These are phyloP conservation scores for Bubo scandiacus DNA, from an alignment of 2,113 vertebrate species.

Conservation along the genomic window DNA sequence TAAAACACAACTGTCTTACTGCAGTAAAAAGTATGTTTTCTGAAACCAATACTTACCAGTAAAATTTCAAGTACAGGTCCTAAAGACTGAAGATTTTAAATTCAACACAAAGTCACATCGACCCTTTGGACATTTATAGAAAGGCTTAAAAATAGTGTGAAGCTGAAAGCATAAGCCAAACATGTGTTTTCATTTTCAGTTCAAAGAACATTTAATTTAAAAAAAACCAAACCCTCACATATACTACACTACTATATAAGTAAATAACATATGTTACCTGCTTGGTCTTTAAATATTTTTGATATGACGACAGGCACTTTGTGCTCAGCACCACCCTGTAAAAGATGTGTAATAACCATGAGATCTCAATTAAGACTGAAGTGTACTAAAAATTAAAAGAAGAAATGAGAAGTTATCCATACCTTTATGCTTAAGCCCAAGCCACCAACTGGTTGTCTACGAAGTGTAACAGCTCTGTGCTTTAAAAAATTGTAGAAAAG, in stretches of 20 bases:
- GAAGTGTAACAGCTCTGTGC: conserved; percentile 96
- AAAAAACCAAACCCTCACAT: background rate
- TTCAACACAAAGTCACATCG: background rate
- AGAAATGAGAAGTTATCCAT: conserved; percentile 31
- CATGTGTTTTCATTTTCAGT: background rate
- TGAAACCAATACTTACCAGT: background rate
- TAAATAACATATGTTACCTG: conserved; percentile 80
- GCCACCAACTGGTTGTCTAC: conserved; percentile 87
- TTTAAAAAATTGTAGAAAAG: conserved; percentile 89
- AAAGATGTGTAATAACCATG: conserved; percentile 9
- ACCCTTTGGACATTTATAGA: background rate
- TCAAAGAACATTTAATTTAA: background rate
- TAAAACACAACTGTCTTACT: background rate
- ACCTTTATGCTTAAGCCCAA: conserved; percentile 97
- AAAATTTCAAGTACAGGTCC: background rate
- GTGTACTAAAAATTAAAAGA: background rate
- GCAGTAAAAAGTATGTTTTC: background rate
- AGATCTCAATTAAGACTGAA: background rate
- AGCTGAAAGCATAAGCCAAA: background rate
- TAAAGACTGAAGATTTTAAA: background rate
- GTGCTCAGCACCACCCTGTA: conserved; percentile 92
- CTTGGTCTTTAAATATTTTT: conserved; percentile 94
- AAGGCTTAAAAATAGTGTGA: background rate
- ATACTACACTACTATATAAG: background rate
- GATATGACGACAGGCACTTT: conserved; percentile 94